Evolutionary conservation across 1,140 invertebrate genomes (phyloP).

Genomic region (Hyles vespertilio): DNA sequence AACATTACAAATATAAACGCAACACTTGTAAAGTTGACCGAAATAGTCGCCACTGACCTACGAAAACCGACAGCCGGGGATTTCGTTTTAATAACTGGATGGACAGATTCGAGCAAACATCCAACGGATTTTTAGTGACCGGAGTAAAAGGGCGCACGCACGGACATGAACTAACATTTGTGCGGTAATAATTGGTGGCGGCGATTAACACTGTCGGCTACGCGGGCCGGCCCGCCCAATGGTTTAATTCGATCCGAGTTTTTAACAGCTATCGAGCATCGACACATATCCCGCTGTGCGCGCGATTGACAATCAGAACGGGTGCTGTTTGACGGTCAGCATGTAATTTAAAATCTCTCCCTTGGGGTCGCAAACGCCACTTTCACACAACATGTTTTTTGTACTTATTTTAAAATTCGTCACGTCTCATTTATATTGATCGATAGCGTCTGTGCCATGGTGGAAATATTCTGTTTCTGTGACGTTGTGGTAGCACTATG

Average conservation of each 20-base stretch:
- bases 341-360: too few relatives aligned
- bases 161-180: conserved; percentile 28
- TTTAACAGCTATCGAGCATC: conserved; percentile 21
- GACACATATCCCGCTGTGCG: conserved; percentile 15
- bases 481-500: too few relatives aligned
- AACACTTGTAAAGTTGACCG: too few relatives aligned
- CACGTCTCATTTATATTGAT: too few relatives aligned
- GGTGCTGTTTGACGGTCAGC: conserved; percentile 9
- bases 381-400: too few relatives aligned
- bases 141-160: conserved; percentile 24
- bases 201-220: conserved; percentile 25
- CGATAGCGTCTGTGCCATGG: too few relatives aligned
- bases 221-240: conserved; percentile 12
- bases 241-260: conserved; percentile 33
- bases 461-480: too few relatives aligned
- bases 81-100: conserved; percentile 27
- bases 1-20: too few relatives aligned
- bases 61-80: conserved; percentile 4
- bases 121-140: conserved; percentile 16
- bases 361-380: too few relatives aligned
- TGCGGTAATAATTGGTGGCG: conserved; percentile 31
- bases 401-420: too few relatives aligned
- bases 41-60: too few relatives aligned
- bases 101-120: conserved; percentile 19
- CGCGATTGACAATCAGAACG: conserved; percentile 27